These are phyloP conservation scores for Priocnemis perturbator DNA, from an alignment of 2,888 invertebrate genomes.

Conservation along the genomic window DNA sequence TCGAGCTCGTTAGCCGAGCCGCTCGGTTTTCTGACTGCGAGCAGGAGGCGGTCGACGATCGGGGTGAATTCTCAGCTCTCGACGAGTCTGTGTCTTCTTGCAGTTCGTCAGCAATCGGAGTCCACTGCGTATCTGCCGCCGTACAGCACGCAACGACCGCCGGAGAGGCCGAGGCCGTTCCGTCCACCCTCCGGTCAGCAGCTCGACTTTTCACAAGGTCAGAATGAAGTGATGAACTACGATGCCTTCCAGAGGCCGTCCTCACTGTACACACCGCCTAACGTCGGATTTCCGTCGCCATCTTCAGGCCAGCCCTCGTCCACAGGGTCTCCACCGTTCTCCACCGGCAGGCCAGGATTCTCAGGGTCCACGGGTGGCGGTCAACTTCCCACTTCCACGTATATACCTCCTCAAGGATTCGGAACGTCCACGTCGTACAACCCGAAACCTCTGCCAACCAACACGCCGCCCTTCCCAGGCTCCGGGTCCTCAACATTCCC, in stretches of 20 bases:
- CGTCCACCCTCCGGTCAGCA: constrained; percentile 75
- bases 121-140: constrained; percentile 78
- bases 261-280: constrained; percentile 58
- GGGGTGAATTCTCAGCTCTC: constrained; percentile 4
- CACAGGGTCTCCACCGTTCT: constrained; percentile 47
- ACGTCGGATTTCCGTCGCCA: constrained; percentile 30
- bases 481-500: constrained; percentile 63
- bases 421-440: constrained; percentile 56
- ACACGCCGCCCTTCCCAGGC: constrained; percentile 42
- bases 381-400: constrained; percentile 53
- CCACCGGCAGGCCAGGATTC: constrained; percentile 23
- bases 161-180: constrained; percentile 84
- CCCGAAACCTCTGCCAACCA: constrained; percentile 49
- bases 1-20: too few species aligned
- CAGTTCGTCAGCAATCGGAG: constrained; percentile 80
- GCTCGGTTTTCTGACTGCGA: too few species aligned
- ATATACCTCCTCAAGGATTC: constrained; percentile 43
- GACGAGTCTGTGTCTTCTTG: constrained; percentile 31
- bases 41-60: too few species aligned
- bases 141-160: constrained; percentile 76
- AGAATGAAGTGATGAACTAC: constrained; percentile 62
- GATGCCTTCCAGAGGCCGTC: constrained; percentile 64
- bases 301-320: constrained; percentile 34
- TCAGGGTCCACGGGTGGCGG: constrained; percentile 57
- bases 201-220: constrained; percentile 66